Evolutionary conservation across 2,888 invertebrate genomes (phyloP).

Genomic region (Gibbula magus): DNA sequence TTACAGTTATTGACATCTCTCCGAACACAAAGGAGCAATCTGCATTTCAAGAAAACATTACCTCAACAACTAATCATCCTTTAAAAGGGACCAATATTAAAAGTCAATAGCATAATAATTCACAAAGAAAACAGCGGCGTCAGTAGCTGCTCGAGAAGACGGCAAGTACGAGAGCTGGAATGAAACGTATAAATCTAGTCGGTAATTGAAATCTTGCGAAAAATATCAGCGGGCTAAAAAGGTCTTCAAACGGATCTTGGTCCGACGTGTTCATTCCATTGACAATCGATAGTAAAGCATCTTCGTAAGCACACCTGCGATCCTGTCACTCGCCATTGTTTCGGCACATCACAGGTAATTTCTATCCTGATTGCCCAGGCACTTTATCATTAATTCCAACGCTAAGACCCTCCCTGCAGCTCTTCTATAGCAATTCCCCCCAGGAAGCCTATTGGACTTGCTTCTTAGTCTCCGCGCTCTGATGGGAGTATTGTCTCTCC

Average conservation of each 20-base stretch:
- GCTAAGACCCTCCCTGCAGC: background rate
- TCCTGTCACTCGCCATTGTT: conserved; percentile 18
- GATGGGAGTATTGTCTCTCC: background rate
- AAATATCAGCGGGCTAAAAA: conserved; percentile 23
- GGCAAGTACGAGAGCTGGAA: background rate
- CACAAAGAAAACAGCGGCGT: conserved; percentile 16
- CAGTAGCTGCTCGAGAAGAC: background rate
- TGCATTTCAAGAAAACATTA: background rate
- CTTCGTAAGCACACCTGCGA: conserved; percentile 13
- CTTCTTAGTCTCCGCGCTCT: background rate
- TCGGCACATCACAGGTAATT: conserved; percentile 25
- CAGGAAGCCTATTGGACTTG: conserved; percentile 11
- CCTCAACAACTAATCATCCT: conserved; percentile 18
- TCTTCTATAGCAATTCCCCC: background rate
- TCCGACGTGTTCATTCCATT: conserved; percentile 12
- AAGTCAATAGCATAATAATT: conserved; percentile 24
- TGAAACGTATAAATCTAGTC: conserved; percentile 7
- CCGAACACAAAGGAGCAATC: background rate
- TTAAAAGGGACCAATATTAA: conserved; percentile 23
- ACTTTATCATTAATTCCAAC: conserved; percentile 21
- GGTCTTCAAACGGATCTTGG: conserved; percentile 15
- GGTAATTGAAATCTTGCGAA: conserved; percentile 25
- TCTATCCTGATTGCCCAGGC: conserved; percentile 5
- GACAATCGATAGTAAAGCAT: conserved; percentile 20
- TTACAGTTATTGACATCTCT: background rate